A percentile compares a stretch with the other conserved stretches of the same genome.
Evolutionary conservation across 2,888 invertebrate genomes (phyloP).

Genomic region (Plusia festucae): DNA sequence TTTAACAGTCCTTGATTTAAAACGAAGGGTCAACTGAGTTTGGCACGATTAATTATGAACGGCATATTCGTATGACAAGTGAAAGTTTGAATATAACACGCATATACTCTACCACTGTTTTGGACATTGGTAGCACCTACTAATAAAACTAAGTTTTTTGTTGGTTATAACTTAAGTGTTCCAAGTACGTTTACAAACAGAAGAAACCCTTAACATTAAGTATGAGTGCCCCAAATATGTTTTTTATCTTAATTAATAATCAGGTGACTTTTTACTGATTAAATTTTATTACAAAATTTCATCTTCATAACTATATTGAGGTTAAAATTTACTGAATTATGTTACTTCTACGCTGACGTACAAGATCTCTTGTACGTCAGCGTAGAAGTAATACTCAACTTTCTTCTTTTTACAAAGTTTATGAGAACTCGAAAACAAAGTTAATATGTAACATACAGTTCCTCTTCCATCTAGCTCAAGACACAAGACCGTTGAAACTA

Average conservation of each 20-base stretch:
- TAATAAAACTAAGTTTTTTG: too few species aligned
- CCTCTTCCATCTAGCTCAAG: background rate
- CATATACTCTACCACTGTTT: background rate
- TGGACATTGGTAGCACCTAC: too few species aligned
- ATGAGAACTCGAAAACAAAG: background rate
- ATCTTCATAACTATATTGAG: background rate
- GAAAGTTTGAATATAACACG: slow-evolving; percentile 42
- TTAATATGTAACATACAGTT: background rate
- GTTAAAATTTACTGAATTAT: background rate
- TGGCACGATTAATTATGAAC: slow-evolving; percentile 43
- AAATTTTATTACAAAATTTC: too few species aligned
- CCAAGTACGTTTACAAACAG: too few species aligned
- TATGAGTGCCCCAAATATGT: too few species aligned
- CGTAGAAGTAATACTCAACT: too few species aligned
- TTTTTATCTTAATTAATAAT: too few species aligned
- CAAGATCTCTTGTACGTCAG: too few species aligned
- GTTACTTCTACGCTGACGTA: background rate
- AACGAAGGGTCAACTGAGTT: slow-evolving; percentile 30
- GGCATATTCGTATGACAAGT: slow-evolving; percentile 41
- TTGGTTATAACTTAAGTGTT: too few species aligned
- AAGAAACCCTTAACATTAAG: too few species aligned
- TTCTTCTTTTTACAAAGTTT: too few species aligned
- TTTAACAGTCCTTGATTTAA: slow-evolving; percentile 31
- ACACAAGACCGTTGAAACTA: background rate
- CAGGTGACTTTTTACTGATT: too few species aligned